Percentiles rank a stretch among this genome's conserved stretches.
These are phyloP conservation scores for Meiosimyza decipiens DNA, from an alignment of 2,888 invertebrate species.

Conservation along the genomic window DNA sequence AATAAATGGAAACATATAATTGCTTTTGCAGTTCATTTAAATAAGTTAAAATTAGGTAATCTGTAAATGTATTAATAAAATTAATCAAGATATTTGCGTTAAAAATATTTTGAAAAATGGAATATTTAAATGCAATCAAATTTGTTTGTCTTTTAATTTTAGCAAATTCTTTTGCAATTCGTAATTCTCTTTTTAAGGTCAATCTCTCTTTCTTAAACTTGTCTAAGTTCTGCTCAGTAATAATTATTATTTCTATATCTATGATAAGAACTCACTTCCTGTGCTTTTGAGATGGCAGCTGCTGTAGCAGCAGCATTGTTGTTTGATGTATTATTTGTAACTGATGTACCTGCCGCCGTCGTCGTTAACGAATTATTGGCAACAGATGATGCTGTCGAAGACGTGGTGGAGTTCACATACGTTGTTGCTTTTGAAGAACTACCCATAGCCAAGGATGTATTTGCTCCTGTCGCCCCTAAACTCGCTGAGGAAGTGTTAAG, in stretches of 20 bases:
- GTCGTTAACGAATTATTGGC: constrained; percentile 43
- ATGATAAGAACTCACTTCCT: constrained; percentile 67
- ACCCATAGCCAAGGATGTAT: constrained; percentile 51
- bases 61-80: constrained; percentile 12
- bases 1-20: neutral
- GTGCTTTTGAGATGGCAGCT: constrained; percentile 66
- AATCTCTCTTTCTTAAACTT: constrained; percentile 14
- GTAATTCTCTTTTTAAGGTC: constrained; percentile 40
- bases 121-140: constrained; percentile 54
- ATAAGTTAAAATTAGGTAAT: constrained; percentile 17
- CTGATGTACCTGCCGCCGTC: constrained; percentile 43
- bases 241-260: constrained; percentile 66
- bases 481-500: constrained; percentile 56
- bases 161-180: constrained; percentile 21
- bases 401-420: constrained; percentile 35
- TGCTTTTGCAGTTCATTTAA: constrained; percentile 14
- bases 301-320: constrained; percentile 66
- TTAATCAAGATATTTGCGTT: neutral
- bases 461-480: constrained; percentile 39
- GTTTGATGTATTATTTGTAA: constrained; percentile 46
- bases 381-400: constrained; percentile 34
- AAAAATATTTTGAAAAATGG: constrained; percentile 47
- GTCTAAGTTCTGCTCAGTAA: constrained; percentile 52
- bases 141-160: constrained; percentile 20
- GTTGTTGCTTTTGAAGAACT: constrained; percentile 31